Conservation (phyloP, 1,140 invertebrate species). For the Belonocnema kinseyi region DNA sequence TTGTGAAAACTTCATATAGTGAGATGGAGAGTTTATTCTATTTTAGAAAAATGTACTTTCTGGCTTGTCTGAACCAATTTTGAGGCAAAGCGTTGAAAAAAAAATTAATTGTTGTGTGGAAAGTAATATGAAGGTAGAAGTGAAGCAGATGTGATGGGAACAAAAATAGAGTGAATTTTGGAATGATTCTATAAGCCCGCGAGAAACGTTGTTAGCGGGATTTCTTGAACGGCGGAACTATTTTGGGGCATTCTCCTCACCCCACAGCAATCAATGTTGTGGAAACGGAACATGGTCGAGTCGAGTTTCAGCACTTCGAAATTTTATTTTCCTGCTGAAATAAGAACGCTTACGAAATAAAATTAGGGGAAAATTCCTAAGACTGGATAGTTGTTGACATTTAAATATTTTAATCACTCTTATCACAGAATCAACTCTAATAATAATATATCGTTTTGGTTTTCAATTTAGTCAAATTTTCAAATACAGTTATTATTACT, state of each 20-base stretch:
- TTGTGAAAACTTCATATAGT: too few species aligned
- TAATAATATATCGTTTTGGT: too few species aligned
- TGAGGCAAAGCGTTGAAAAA: too few species aligned
- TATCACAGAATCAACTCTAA: too few species aligned
- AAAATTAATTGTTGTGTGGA: not conserved
- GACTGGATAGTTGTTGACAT: too few species aligned
- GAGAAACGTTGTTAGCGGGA: not conserved
- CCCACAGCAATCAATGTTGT: not conserved
- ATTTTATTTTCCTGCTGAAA: constrained; percentile 5
- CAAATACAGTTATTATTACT: too few species aligned
- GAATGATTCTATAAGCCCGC: not conserved
- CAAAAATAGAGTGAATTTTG: not conserved
- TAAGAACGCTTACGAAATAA: not conserved
- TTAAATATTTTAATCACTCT: too few species aligned
- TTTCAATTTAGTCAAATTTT: too few species aligned
- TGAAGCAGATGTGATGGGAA: not conserved
- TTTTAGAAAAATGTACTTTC: too few species aligned
- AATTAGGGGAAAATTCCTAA: not conserved
- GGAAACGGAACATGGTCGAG: not conserved
- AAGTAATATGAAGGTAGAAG: not conserved
- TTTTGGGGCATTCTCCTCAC: constrained; percentile 9
- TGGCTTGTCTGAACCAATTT: too few species aligned
- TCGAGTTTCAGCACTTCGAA: not conserved
- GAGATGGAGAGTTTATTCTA: too few species aligned
- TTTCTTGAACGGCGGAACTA: constrained; percentile 22